Base-by-base conservation (phyloP, 2,888 invertebrate genomes). In the Lamellibrachia satsuma region DNA sequence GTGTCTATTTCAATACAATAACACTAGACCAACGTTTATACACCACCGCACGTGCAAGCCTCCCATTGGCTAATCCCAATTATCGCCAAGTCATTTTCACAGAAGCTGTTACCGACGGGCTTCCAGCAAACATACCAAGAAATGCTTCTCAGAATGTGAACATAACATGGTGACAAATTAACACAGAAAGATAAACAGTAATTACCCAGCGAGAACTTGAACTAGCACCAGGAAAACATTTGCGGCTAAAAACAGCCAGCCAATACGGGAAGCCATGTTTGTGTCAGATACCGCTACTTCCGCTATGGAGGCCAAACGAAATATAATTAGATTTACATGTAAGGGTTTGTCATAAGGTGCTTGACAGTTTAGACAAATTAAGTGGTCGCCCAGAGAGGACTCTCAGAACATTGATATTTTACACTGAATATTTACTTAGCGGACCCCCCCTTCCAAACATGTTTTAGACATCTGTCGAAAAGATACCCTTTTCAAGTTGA, bases 241-340 rank as follows among this genome's bases (percentile, higher is more conserved):
- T 15, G 93, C 92, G n/a, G 93, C 90, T 52, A 94, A 22, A 92
- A 94, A 92, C 91, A 92, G 92, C 93, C 94, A 94, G 27, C 93
- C 90, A 90, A 94, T 93, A 92, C 93, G 91, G 92, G 95, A 94
- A 94, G 95, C 95, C 95, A 95, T 95, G 92, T 94, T 94, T 91
- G 52, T 92, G 55, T 93, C 90, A 75, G 75, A 75, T 75, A 75
- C 75, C 75, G 75, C 15, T 75, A 75, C 75, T 75, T 75, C 75
- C 75, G 75, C 75, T 75, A 22, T 75, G 75, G n/a, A 75, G 75
- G 75, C 75, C 75, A 75, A 4, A 75, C 75, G n/a, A 75, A 75
- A 6, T 22, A 75, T 75, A 2, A 75, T 75, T 75, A 22, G 75
- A 75, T 75, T 75, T 1, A 75, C 75, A 75, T n/a, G 39, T 39